These are phyloP conservation scores for Cheilosia variabilis DNA, from an alignment of 2,888 invertebrate genomes.

Conservation along the genomic window DNA sequence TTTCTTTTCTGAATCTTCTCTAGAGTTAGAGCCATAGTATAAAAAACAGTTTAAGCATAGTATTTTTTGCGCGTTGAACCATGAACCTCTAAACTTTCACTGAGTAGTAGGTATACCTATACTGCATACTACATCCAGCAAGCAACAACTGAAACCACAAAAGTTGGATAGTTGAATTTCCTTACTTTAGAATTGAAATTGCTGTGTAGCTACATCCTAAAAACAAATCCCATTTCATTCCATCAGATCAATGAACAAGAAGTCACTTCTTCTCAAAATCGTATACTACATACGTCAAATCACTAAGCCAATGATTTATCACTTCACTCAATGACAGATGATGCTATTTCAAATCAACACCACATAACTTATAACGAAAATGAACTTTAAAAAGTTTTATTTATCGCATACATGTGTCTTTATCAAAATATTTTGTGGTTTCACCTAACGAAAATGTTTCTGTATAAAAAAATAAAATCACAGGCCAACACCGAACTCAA, in stretches of 20 bases:
- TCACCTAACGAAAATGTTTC: constrained; percentile 17
- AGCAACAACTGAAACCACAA: too few species aligned
- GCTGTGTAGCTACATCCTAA: too few species aligned
- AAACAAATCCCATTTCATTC: not conserved
- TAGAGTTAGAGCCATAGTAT: too few species aligned
- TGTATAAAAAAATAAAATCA: constrained; percentile 12
- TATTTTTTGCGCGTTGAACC: too few species aligned
- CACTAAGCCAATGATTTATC: constrained; percentile 45
- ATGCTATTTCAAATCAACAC: constrained; percentile 51
- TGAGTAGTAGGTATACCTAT: too few species aligned
- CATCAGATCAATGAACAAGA: constrained; percentile 4
- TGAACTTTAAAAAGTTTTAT: constrained; percentile 44
- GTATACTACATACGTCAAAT: constrained; percentile 13
- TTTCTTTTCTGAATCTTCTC: too few species aligned
- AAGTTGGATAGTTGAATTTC: too few species aligned
- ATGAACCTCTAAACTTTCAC: too few species aligned
- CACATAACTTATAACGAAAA: constrained; percentile 37
- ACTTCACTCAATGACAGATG: constrained; percentile 55
- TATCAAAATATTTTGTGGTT: constrained; percentile 50
- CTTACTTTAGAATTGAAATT: too few species aligned
- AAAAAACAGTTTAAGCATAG: too few species aligned
- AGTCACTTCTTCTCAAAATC: not conserved
- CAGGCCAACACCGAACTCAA: constrained; percentile 33
- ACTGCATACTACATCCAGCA: too few species aligned
- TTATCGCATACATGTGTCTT: constrained; percentile 48